Percentiles rank a stretch among this genome's conserved stretches.
These are phyloP conservation scores for Campaea margaritaria DNA, from an alignment of 2,888 invertebrate genomes.

Conservation along the genomic window DNA sequence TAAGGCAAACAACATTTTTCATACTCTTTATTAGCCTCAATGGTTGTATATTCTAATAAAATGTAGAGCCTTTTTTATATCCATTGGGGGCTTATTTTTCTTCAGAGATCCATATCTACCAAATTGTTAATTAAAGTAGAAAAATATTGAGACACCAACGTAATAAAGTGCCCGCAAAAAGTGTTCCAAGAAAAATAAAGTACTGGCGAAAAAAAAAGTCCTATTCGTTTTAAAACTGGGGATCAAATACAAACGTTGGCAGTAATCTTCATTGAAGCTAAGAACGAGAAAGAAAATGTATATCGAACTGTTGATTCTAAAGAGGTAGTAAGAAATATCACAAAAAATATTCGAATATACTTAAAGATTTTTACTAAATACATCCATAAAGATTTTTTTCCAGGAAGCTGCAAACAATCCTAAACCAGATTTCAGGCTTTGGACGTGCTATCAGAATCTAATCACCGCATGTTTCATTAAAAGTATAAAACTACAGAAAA, in stretches of 20 bases:
- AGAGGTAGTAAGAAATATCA: too few relatives aligned
- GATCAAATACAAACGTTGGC: not conserved
- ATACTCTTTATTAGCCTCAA: not conserved
- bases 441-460: too few relatives aligned
- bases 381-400: too few relatives aligned
- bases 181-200: conserved; percentile 21
- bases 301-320: too few relatives aligned
- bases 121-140: conserved; percentile 31
- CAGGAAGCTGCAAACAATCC: too few relatives aligned
- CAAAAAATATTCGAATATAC: too few relatives aligned
- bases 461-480: too few relatives aligned
- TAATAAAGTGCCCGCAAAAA: conserved; percentile 27
- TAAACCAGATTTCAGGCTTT: too few relatives aligned
- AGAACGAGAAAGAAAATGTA: too few relatives aligned
- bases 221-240: not conserved
- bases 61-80: conserved; percentile 1
- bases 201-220: conserved; percentile 14
- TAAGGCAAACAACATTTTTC: not conserved
- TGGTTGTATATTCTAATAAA: not conserved
- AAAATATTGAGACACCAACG: conserved; percentile 28
- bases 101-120: conserved; percentile 15
- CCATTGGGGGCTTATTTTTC: conserved; percentile 6
- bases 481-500: too few relatives aligned
- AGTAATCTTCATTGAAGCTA: too few relatives aligned
- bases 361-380: too few relatives aligned